phyloP scores from a whole-genome alignment of 2,797 vertebrate species.

The Anguilla megastoma region DNA sequence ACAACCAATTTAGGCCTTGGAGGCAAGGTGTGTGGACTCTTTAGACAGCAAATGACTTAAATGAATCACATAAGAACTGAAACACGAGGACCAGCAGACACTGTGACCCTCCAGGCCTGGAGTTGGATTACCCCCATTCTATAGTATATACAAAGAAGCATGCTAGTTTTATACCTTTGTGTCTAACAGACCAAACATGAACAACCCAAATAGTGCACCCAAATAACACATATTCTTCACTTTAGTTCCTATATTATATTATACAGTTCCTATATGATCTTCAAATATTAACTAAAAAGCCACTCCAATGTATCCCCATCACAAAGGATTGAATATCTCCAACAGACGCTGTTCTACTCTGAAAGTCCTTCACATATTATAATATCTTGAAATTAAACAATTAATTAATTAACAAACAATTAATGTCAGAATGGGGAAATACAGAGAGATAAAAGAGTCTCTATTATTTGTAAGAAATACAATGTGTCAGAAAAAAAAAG shows the following conservation, averaged over 20 bases:
- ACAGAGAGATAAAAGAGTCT: background rate
- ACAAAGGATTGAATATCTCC: too few species aligned
- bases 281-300: background rate
- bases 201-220: background rate
- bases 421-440: background rate
- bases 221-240: background rate
- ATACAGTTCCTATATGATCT: too few species aligned
- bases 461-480: background rate
- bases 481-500: background rate
- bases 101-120: too few species aligned
- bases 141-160: background rate
- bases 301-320: too few species aligned
- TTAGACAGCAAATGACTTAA: background rate
- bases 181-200: background rate
- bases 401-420: background rate
- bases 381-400: background rate
- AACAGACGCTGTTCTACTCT: too few species aligned
- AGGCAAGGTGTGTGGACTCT: background rate
- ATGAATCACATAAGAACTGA: background rate
- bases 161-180: background rate
- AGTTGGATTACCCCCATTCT: too few species aligned
- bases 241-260: too few species aligned
- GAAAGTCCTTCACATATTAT: too few species aligned
- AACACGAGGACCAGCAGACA: too few species aligned
- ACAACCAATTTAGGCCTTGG: background rate